Percentiles rank a stretch among this genome's conserved stretches.
Evolutionary conservation across 2,888 invertebrate genomes (phyloP).

Genomic region (Xanthia icteritia): DNA sequence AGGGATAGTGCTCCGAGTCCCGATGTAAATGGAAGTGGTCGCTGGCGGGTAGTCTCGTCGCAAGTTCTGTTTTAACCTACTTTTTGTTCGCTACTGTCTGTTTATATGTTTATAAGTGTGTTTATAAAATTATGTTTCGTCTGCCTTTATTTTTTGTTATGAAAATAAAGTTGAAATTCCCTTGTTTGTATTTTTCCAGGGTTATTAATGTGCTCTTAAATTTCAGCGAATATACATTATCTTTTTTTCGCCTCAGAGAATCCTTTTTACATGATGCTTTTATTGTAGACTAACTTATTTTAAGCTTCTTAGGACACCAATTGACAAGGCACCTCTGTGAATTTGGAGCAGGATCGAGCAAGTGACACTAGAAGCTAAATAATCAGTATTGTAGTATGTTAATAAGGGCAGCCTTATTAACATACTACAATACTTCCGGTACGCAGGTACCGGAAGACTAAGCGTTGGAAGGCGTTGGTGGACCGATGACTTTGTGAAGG

Average conservation of each 20-base stretch:
- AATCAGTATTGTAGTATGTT: not conserved
- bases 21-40: slow-evolving; percentile 59
- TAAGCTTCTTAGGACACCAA: not conserved
- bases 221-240: not conserved
- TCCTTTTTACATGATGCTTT: not conserved
- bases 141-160: slow-evolving; percentile 12
- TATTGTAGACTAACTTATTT: not conserved
- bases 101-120: slow-evolving; percentile 27
- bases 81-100: slow-evolving; percentile 36
- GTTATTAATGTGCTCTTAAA: not conserved
- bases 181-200: not conserved
- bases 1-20: slow-evolving; percentile 52
- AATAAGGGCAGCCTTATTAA: no score
- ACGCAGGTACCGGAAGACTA: no score
- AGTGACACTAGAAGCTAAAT: not conserved
- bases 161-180: not conserved
- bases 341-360: not conserved
- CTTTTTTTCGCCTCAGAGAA: not conserved
- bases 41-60: slow-evolving; percentile 47
- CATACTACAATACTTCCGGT: no score
- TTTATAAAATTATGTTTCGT: slow-evolving; percentile 18
- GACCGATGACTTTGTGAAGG: no score
- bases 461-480: no score
- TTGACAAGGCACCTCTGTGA: not conserved
- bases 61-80: slow-evolving; percentile 60